Conservation (phyloP, 2,113 vertebrate species). For the Opisthocomus hoazin region DNA sequence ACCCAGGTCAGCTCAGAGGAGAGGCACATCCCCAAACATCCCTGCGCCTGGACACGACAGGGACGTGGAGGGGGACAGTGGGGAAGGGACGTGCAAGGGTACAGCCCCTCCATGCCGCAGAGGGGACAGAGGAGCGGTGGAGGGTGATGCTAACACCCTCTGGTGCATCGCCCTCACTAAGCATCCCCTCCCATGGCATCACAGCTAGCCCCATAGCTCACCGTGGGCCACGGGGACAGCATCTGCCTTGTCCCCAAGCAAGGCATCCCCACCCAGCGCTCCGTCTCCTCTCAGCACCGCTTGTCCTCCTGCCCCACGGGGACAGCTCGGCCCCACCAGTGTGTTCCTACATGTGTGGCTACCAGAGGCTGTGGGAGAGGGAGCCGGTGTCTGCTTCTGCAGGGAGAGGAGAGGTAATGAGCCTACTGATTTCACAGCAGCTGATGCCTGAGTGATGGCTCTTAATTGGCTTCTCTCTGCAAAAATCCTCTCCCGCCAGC, state of each 20-base stretch:
- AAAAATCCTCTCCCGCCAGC: background rate
- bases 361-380: background rate
- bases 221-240: background rate
- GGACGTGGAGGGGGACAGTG: background rate
- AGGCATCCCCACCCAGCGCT: background rate
- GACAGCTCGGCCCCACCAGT: background rate
- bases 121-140: too few relatives aligned
- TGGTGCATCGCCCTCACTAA: background rate
- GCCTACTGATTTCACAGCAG: background rate
- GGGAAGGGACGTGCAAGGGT: too few relatives aligned
- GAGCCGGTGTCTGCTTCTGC: background rate
- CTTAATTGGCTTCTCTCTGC: conserved; percentile 38
- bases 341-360: rapidly evolving
- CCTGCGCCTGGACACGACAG: background rate
- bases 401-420: background rate
- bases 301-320: background rate
- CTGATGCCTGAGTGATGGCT: background rate
- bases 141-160: background rate
- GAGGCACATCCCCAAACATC: background rate
- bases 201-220: background rate
- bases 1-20: background rate
- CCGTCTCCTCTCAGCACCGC: background rate
- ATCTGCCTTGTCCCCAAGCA: background rate
- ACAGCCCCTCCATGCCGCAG: background rate
- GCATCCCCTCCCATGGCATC: background rate